phyloP scores from a whole-genome alignment of 2,888 invertebrate genomes.

The Dermolepida albohirtum region DNA sequence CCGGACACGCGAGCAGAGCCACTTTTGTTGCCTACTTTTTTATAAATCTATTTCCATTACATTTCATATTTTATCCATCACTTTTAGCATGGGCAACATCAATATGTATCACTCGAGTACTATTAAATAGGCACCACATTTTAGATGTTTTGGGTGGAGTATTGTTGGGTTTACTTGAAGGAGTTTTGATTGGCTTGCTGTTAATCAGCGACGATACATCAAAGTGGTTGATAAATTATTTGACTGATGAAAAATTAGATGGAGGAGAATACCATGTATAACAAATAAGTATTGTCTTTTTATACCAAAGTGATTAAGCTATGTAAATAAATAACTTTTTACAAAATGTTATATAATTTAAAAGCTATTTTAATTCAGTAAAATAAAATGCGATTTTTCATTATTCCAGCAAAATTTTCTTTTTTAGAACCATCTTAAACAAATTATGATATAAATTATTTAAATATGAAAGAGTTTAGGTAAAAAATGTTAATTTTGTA shows the following conservation, averaged over 20 bases:
- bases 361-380: too few relatives aligned
- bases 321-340: too few relatives aligned
- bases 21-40: slow-evolving; percentile 82
- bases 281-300: slow-evolving; percentile 44
- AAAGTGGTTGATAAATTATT: slow-evolving; percentile 69
- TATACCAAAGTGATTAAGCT: too few relatives aligned
- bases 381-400: too few relatives aligned
- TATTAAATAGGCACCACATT: slow-evolving; percentile 88
- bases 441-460: too few relatives aligned
- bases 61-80: slow-evolving; percentile 71
- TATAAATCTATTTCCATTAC: slow-evolving; percentile 72
- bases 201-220: slow-evolving; percentile 78
- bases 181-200: slow-evolving; percentile 72
- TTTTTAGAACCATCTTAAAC: too few relatives aligned
- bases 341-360: too few relatives aligned
- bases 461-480: too few relatives aligned
- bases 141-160: slow-evolving; percentile 85
- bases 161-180: slow-evolving; percentile 78
- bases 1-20: slow-evolving; percentile 92
- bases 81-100: slow-evolving; percentile 80
- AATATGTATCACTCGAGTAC: slow-evolving; percentile 82
- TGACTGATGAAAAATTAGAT: slow-evolving; percentile 76
- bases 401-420: too few relatives aligned
- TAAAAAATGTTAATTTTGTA: too few relatives aligned
- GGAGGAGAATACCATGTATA: slow-evolving; percentile 78